Percentiles rank a stretch among this genome's conserved stretches.
Conservation (phyloP, 2,888 invertebrate species). For the Neuroscelio doddi region DNA sequence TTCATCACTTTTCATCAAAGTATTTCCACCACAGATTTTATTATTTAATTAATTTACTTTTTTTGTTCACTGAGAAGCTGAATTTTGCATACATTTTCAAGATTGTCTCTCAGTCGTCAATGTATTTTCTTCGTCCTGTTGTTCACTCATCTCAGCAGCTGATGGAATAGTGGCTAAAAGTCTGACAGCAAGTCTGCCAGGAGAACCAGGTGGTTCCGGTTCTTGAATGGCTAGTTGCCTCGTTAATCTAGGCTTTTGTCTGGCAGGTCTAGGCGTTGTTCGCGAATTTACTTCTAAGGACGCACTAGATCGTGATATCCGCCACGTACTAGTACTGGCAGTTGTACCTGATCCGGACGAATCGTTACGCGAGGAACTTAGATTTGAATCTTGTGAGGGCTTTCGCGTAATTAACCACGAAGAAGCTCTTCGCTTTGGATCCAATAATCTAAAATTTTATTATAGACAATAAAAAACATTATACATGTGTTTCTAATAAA, state of each 20-base stretch:
- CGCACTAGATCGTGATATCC: conserved; percentile 88
- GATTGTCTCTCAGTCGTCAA: conserved; percentile 36
- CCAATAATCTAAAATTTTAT: conserved; percentile 74
- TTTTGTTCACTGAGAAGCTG: too few species aligned
- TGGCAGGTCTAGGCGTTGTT: conserved; percentile 58
- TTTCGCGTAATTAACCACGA: conserved; percentile 94
- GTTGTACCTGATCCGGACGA: conserved; percentile 92
- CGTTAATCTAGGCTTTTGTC: conserved; percentile 82
- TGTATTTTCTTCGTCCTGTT: conserved; percentile 75
- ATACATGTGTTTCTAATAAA: too few species aligned
- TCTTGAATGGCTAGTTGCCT: conserved; percentile 87
- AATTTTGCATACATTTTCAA: conserved; percentile 7
- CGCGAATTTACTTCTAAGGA: conserved; percentile 74
- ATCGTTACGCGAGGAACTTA: conserved; percentile 92
- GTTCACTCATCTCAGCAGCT: conserved; percentile 81
- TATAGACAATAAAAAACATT: too few species aligned
- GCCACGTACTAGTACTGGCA: conserved; percentile 92
- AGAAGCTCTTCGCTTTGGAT: conserved; percentile 86
- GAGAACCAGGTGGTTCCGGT: conserved; percentile 80
- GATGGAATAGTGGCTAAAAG: conserved; percentile 83
- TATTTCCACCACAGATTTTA: too few species aligned
- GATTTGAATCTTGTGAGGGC: conserved; percentile 92
- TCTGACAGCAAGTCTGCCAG: conserved; percentile 75
- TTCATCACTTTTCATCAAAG: too few species aligned
- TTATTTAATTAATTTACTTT: too few species aligned